Conservation (phyloP, 2,888 invertebrate genomes). For the Stratiomys singularior region DNA sequence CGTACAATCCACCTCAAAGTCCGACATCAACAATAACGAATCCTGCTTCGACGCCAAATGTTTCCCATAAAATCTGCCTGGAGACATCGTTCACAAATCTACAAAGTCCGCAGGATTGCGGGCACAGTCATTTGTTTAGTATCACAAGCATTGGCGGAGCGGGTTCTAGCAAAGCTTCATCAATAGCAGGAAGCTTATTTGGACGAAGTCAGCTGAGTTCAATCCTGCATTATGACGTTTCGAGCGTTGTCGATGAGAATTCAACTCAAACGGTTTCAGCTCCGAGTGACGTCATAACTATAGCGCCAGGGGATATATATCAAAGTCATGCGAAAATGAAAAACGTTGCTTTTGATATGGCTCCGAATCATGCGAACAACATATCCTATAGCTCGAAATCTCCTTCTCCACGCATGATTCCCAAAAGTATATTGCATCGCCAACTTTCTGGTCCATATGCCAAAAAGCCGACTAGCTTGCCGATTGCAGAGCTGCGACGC, state of each 20-base stretch:
- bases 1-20: constrained; percentile 65
- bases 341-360: constrained; percentile 64
- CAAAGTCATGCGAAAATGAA: constrained; percentile 55
- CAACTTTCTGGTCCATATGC: constrained; percentile 48
- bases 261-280: constrained; percentile 61
- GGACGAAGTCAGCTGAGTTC: constrained; percentile 65
- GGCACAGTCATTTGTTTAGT: constrained; percentile 49
- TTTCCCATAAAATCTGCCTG: constrained; percentile 71
- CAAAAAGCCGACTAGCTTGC: constrained; percentile 57
- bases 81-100: constrained; percentile 82
- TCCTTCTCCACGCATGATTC: constrained; percentile 53
- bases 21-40: constrained; percentile 65
- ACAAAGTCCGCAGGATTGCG: constrained; percentile 67
- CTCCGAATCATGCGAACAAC: constrained; percentile 47
- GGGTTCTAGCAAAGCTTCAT: constrained; percentile 61
- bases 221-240: constrained; percentile 65
- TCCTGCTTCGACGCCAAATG: constrained; percentile 66
- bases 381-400: constrained; percentile 50
- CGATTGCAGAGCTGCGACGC: constrained; percentile 58
- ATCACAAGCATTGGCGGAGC: constrained; percentile 49
- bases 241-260: constrained; percentile 62
- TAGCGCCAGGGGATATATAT: constrained; percentile 55
- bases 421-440: constrained; percentile 54
- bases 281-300: constrained; percentile 62
- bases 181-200: constrained; percentile 63